These are phyloP conservation scores for Rhinichthys klamathensis DNA, from an alignment of 2,113 vertebrate species.

Conservation along the genomic window DNA sequence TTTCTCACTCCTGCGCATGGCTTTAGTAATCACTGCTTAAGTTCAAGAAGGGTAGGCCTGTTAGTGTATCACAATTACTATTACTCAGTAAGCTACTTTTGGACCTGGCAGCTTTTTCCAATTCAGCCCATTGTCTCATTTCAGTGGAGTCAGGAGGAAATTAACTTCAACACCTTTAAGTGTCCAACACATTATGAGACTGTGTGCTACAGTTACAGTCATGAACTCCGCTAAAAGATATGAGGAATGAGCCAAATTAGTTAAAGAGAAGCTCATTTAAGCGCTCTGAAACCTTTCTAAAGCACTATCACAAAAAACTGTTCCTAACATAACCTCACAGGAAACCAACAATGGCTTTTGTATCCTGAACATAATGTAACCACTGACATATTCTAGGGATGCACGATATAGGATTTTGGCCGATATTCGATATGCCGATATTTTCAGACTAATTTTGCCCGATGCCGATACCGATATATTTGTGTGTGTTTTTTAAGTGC, in stretches of 20 bases:
- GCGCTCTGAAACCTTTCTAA: background rate
- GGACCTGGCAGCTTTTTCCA: background rate
- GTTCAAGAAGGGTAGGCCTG: background rate
- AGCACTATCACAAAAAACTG: background rate
- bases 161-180: background rate
- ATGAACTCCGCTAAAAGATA: background rate
- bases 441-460: too few species aligned
- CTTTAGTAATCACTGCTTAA: conserved; percentile 17
- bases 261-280: background rate
- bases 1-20: background rate
- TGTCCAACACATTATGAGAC: background rate
- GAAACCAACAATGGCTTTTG: conserved; percentile 12
- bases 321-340: background rate
- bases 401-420: too few species aligned
- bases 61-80: conserved; percentile 27
- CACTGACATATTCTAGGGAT: too few species aligned
- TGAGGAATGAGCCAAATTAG: conserved; percentile 4
- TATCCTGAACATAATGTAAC: too few species aligned
- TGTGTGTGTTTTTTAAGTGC: too few species aligned
- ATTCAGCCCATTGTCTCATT: background rate
- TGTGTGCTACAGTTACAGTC: background rate
- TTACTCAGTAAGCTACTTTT: background rate
- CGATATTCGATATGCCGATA: too few species aligned
- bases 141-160: background rate
- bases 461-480: too few species aligned